Percentiles rank a stretch among this genome's conserved stretches.
Evolutionary conservation across 2,888 invertebrate species (phyloP).

Genomic region (Ichneumon xanthorius): DNA sequence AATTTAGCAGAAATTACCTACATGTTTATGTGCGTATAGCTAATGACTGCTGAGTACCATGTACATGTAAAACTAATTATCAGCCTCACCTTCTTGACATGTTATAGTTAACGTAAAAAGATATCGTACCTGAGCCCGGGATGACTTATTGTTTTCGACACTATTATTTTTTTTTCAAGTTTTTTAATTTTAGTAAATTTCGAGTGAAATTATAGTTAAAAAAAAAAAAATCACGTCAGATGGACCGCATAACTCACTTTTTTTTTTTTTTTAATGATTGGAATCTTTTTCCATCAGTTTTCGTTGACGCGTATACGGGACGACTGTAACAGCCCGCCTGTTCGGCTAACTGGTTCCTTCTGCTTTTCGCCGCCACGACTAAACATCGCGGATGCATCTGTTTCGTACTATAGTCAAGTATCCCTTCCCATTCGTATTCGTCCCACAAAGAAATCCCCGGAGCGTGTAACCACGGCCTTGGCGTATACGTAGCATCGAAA

Average conservation of each 20-base stretch:
- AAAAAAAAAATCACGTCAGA: neutral
- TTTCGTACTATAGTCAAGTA: constrained; percentile 37
- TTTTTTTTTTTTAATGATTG: neutral
- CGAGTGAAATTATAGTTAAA: neutral
- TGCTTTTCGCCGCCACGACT: constrained; percentile 35
- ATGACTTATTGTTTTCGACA: no score
- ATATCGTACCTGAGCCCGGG: no score
- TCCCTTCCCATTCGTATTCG: constrained; percentile 27
- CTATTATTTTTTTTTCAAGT: no score
- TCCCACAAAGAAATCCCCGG: constrained; percentile 48
- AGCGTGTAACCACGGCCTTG: constrained; percentile 54
- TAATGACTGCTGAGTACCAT: neutral
- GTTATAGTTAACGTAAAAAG: no score
- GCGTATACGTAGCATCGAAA: constrained; percentile 30
- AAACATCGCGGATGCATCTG: constrained; percentile 43
- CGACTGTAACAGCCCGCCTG: constrained; percentile 18
- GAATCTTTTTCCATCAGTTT: neutral
- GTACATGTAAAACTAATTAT: no score
- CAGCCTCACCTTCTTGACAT: no score
- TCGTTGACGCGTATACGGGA: constrained; percentile 5
- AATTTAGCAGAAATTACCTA: neutral
- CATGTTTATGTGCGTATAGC: neutral
- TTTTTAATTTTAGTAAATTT: neutral
- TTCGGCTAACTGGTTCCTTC: constrained; percentile 10
- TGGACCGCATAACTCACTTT: constrained; percentile 34